phyloP scores from a whole-genome alignment of 2,797 vertebrate genomes.

The Eulemur coronatus region DNA sequence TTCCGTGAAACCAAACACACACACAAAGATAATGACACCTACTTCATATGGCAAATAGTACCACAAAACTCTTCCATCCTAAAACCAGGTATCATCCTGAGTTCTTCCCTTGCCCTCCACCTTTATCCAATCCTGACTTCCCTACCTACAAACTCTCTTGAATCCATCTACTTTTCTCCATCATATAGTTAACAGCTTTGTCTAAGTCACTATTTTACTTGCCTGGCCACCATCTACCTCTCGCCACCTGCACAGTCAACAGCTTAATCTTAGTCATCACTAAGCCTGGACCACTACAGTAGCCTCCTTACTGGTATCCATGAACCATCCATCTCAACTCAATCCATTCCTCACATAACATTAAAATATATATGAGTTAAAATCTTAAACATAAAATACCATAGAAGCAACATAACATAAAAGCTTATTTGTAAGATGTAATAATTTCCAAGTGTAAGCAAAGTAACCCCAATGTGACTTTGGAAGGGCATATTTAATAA shows the following conservation, averaged over 20 bases:
- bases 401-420: background rate
- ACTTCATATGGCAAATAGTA: background rate
- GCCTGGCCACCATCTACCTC: background rate
- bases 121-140: background rate
- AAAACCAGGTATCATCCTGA: background rate
- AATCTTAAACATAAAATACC: background rate
- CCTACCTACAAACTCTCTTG: background rate
- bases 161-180: background rate
- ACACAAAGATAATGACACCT: constrained; percentile 14
- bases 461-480: background rate
- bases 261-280: background rate
- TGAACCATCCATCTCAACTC: background rate
- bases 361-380: background rate
- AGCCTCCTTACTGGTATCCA: constrained; percentile 6
- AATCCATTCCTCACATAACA: background rate
- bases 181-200: background rate
- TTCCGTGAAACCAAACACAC: background rate
- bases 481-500: background rate
- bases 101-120: background rate
- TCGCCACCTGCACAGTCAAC: background rate
- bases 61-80: background rate
- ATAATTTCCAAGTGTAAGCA: background rate
- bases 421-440: background rate
- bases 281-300: background rate
- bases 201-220: background rate